Base-by-base conservation (phyloP, 2,113 vertebrate genomes). In the Rhynchomys soricoides region DNA sequence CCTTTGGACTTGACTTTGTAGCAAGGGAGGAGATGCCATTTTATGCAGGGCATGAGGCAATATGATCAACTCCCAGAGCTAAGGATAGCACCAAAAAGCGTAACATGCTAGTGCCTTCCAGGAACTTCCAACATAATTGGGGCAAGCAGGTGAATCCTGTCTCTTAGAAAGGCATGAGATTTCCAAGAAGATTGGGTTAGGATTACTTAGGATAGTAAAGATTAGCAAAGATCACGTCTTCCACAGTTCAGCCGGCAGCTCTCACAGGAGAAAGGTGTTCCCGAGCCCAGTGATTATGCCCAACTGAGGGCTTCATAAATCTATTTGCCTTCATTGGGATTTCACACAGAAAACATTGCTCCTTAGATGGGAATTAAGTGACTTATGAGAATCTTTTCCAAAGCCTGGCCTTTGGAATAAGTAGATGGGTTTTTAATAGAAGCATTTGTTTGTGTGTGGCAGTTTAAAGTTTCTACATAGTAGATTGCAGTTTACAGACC, bases 331-430 rank as follows among this genome's bases (percentile, higher is more conserved):
- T 45, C 74, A 22, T 19, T 15, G 21, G 34, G 64, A 70, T 94
- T n/a, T 55, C 87, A 29, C 59, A 4, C 37, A 40, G 62, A 78
- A 79, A 48, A 91, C 4, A 29, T 7, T 34, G n/a, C 45, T 73
- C n/a, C 59, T 89, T 34, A 26, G 73, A 31, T 43, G 45, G 26
- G 57, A 59, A 74, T 17, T 55, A 24, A 73, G 37, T 78, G 77
- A 73, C 31, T 83, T 92, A 70, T 86, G 50, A 64, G 40, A 91
- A 91, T 88, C 52, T 37, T 31, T 83, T 89, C 86, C 66, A 78
- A 94, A 86, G 73, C n/a, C 40, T 73, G 21, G 50, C 1, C 55
- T 64, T 62, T 55, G 86, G 26, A 87, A 40, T 87, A 93, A 73
- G 31, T 16, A 10, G 66, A n/a, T 45, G 74, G 4, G 17, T 4